phyloP scores from a whole-genome alignment of 2,113 vertebrate genomes.

The Zootoca vivipara region DNA sequence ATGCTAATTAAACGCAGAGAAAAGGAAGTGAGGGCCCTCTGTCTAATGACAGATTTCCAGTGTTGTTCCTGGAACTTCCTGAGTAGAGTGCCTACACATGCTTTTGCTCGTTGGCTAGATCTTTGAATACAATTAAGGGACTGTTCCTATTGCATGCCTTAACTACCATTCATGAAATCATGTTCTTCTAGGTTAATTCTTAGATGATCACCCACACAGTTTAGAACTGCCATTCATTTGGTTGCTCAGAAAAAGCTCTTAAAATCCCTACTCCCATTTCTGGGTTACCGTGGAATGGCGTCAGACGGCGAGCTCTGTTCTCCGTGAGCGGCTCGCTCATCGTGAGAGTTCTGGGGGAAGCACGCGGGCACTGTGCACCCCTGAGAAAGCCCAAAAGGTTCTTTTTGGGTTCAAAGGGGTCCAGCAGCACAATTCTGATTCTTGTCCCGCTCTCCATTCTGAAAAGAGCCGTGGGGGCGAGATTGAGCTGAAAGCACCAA shows the following conservation, averaged over 20 bases:
- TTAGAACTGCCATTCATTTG: not conserved
- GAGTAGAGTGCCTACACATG: not conserved
- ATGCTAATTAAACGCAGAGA: not conserved
- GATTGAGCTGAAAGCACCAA: too few relatives aligned
- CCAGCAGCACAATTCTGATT: too few relatives aligned
- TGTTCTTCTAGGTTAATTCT: not conserved
- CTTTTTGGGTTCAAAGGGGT: too few relatives aligned
- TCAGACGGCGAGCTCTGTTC: too few relatives aligned
- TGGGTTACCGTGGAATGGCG: too few relatives aligned
- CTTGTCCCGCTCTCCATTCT: too few relatives aligned
- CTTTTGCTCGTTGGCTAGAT: not conserved
- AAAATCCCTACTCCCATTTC: not conserved
- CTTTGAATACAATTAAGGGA: not conserved
- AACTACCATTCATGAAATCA: too few relatives aligned
- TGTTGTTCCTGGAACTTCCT: not conserved
- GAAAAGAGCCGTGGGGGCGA: too few relatives aligned
- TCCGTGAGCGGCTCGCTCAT: too few relatives aligned
- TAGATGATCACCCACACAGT: not conserved
- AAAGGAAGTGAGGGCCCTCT: not conserved
- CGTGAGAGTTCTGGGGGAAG: too few relatives aligned
- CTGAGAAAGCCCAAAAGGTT: too few relatives aligned
- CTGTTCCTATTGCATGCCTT: not conserved
- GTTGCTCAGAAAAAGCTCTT: not conserved
- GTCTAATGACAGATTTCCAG: not conserved
- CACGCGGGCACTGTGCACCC: too few relatives aligned